phyloP scores from a whole-genome alignment of 2,113 vertebrate genomes.

The Dinomys branickii region DNA sequence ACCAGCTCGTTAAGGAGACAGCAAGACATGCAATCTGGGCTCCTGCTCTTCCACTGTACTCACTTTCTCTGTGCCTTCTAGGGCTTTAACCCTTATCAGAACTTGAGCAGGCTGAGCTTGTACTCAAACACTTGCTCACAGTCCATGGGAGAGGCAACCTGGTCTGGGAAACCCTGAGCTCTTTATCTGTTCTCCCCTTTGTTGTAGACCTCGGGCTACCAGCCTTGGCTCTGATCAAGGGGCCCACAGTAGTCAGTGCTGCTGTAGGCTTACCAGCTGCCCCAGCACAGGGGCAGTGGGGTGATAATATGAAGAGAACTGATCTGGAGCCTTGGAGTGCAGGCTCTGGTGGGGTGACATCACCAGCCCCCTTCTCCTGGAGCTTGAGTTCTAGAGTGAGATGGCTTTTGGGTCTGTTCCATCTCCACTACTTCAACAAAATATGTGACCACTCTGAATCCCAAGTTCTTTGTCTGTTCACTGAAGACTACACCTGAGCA shows the following conservation, averaged over 20 bases:
- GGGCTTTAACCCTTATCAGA: background rate
- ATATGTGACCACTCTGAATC: background rate
- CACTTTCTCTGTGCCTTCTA: background rate
- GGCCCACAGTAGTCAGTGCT: background rate
- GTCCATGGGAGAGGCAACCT: background rate
- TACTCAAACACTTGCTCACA: background rate
- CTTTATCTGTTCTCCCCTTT: background rate
- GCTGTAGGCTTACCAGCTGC: background rate
- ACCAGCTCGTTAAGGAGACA: background rate
- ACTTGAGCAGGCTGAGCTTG: background rate
- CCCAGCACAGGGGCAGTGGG: background rate
- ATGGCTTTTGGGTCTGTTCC: background rate
- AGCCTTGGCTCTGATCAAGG: background rate
- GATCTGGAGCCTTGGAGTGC: background rate
- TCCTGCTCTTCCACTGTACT: background rate
- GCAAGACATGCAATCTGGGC: background rate
- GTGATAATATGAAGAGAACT: background rate
- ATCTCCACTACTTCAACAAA: background rate
- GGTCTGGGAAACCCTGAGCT: background rate
- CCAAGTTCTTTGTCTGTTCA: background rate
- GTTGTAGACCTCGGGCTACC: background rate
- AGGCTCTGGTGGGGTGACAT: background rate
- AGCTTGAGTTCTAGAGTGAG: background rate
- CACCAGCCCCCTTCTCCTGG: background rate
- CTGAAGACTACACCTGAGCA: background rate